Base-by-base conservation (phyloP, 1,140 invertebrate genomes). In the Battus philenor region DNA sequence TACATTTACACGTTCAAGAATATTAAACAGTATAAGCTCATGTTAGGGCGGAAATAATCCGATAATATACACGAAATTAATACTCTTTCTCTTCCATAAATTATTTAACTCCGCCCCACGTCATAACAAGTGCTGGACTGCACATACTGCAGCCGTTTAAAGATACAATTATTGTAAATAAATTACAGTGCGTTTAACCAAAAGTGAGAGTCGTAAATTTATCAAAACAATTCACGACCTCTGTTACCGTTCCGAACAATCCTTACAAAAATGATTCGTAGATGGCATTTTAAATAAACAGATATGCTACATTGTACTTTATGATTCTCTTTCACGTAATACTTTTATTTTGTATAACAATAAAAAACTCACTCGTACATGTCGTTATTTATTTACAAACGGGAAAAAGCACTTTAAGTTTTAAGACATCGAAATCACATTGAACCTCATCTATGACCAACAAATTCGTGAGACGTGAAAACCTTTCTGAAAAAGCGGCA, bases 141-240 rank as follows among this genome's bases (percentile, higher is more conserved):
- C 38, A 41, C 38, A 41, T 41, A 24, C 29, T 41, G 38, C 13
- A 16, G 36, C 12, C 24, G 29, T 41, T 41, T 41, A 27, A 27
- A 41, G 38, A 29, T 41, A 41, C 38, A 41, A 41, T 41, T 41
- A 41, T 41, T 41, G 13, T 27, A 20, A 41, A 41, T 41, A 64
- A 59, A 59, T 64, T 51, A 55, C 53, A 31, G 36, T 47, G 38
- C 50, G 31, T 41, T 30, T 41, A 36, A 20, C 15, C 26, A 45
- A 46, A 51, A 51, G 26, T 43, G 36, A 36, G 38, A 34, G 43
- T 39, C 49, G 43, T 45, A 51, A 51, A 51, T 51, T 51, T 17
- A 51, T 51, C 49, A 51, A 44, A 51, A 44, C 22, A 13, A 15
- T n/a, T n/a, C n/a, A n/a, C n/a, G n/a, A 13, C 32, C n/a, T 39